Base-by-base conservation (phyloP, 2,888 invertebrate genomes). In the Nomada fabriciana region DNA sequence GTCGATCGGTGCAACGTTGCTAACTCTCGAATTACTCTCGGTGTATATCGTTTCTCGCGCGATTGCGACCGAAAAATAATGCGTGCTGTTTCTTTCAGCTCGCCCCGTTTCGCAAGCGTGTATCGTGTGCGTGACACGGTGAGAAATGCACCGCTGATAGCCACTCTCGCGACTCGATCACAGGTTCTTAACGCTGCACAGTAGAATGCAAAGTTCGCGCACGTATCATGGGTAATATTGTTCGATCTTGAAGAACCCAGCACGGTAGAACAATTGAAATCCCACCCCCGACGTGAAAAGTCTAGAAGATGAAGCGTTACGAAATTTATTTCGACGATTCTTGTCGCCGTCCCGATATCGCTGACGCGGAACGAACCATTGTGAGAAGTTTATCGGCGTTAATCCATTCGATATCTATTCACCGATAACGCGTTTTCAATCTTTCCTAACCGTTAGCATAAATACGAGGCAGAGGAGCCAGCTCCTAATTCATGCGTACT, bases 1-100 rank as follows among this genome's bases (percentile, higher is more conserved):
- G 79, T 57, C 80, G 86, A 83, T 76, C 70, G 79, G 81, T 82
- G 79, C 80, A 78, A 81, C 81, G 83, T 61, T 67, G 85, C 75
- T 53, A 43, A 43, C 71, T 25, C 57, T 80, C 79, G 80, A 78
- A 67, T 76, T 65, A 80, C 73, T 64, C 43, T 50, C 15, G 42
- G 52, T 69, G 71, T 75, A 63, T 80, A 60, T 81, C 63, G 70
- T 64, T 81, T 53, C 74, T 64, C 74, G 69, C 70, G 65, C 76
- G 73, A 74, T 71, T 61, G 53, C 71, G 69, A 67, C 67, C 76
- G 71, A 75, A 81, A 82, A 76, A 47, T 53, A 80, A 42, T 42
- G 63, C 18, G 60, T 36, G 23, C 65, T 11, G 69, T 61, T 57
- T 63, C 63, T 57, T 50, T 29, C 69, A 42, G 64, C 29, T 29